A percentile compares a stretch with the other conserved stretches of the same genome.
phyloP scores from a whole-genome alignment of 2,113 vertebrate genomes.

The Hypomesus transpacificus region DNA sequence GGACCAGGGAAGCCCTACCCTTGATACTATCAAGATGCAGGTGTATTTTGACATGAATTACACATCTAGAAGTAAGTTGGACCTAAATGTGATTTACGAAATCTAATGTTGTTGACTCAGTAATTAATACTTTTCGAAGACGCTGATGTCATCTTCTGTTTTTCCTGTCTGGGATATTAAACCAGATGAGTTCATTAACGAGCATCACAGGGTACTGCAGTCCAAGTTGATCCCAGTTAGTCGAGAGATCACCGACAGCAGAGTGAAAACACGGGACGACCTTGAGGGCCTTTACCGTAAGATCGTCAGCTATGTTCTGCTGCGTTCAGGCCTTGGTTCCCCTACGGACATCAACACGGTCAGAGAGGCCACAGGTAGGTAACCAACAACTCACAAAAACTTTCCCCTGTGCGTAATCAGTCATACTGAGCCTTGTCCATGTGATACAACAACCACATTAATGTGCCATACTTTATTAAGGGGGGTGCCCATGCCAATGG shows the following conservation, averaged over 20 bases:
- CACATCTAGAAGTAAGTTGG: slow-evolving; percentile 79
- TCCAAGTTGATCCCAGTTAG: slow-evolving; percentile 69
- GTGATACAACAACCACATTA: not conserved
- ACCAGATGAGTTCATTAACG: slow-evolving; percentile 80
- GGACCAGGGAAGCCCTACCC: slow-evolving; percentile 77
- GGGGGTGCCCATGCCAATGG: no score
- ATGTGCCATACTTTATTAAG: no score
- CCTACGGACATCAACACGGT: slow-evolving; percentile 37
- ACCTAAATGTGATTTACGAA: not conserved
- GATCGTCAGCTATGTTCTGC: slow-evolving; percentile 76
- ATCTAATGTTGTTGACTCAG: not conserved
- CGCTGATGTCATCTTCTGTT: not conserved
- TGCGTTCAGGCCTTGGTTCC: slow-evolving; percentile 71
- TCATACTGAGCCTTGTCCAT: no score
- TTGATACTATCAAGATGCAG: slow-evolving; percentile 96
- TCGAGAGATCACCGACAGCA: slow-evolving; percentile 79
- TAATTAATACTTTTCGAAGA: not conserved
- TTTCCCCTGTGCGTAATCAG: no score
- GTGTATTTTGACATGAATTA: slow-evolving; percentile 90
- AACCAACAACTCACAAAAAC: not conserved
- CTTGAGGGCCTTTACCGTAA: slow-evolving; percentile 74
- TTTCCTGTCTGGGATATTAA: not conserved
- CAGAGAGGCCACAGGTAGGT: slow-evolving; percentile 59
- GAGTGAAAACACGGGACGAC: slow-evolving; percentile 66
- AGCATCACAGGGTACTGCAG: slow-evolving; percentile 72